Base-by-base conservation (phyloP, 92 coral and sea anemone genomes). In the Chrysogorgia sp. region DNA sequence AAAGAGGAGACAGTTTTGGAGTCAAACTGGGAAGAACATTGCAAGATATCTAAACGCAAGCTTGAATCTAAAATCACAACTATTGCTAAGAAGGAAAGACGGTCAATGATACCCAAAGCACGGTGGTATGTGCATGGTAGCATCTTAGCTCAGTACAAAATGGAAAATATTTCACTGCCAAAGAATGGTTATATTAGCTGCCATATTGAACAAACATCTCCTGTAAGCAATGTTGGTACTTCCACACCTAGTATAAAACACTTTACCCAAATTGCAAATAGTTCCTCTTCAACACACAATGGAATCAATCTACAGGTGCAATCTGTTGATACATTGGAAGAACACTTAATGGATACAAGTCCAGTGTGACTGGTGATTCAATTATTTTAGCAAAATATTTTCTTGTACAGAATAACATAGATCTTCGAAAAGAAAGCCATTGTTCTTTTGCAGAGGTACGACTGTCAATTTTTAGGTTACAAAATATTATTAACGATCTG, bases 41-140 rank as follows among this genome's bases (percentile, higher is more conserved):
- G 97, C 25, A 89, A 88, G 14, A 84, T 96, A 31, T 96, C 99
- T 14, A 96, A 89, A 82, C 90, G 99, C 1, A 97, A 96, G 60
- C 81, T 96, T 17, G 93, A 92, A 75, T 78, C 77, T 29, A 89
- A 90, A 74, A 96, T 96, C 34, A 87, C 88, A 53, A 64, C 81
- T 14, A 92, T 96, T 62, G 99, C 99, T 17, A 77, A 74, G 40
- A 96, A 96, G 71, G 97, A 96, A 81, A 83, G 88, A 74, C 84
- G 97, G 29, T 43, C 53, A 30, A 40, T 35, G 19, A 19, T 69
- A 57, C 91, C 87, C 35, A 86, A 79, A 63, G 75, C 84, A 17
- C 87, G 97, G n/a, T 96, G 99, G 99, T 92, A 91, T 69, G 99
- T 96, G 31, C 91, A 86, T 60, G 57, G 47, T 26, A 81, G 76